These are phyloP conservation scores for Coptodon bakossiorum DNA, from an alignment of 2,113 vertebrate species.

Conservation along the genomic window DNA sequence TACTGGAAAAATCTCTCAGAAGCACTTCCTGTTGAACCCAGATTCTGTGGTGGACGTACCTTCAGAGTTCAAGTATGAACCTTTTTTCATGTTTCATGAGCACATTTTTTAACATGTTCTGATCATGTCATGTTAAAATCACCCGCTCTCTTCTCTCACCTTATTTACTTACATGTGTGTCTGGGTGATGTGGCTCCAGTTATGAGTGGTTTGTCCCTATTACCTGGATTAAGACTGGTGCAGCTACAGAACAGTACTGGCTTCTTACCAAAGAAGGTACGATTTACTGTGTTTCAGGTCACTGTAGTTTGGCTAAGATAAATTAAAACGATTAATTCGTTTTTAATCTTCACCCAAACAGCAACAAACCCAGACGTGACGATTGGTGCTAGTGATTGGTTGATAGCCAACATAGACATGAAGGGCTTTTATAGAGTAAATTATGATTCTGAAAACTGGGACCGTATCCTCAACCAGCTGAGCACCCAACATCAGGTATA, in stretches of 20 bases:
- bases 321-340: neutral
- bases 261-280: slow-evolving; percentile 65
- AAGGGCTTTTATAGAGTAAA: slow-evolving; percentile 87
- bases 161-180: neutral
- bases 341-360: neutral
- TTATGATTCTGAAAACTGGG: slow-evolving; percentile 85
- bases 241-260: slow-evolving; percentile 35
- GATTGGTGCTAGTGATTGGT: slow-evolving; percentile 58
- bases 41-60: slow-evolving; percentile 61
- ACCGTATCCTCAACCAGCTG: slow-evolving; percentile 70
- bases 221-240: slow-evolving; percentile 49
- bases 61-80: slow-evolving; percentile 77
- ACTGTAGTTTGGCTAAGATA: neutral
- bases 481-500: slow-evolving; percentile 27
- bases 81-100: neutral
- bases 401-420: slow-evolving; percentile 82
- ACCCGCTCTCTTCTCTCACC: neutral
- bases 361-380: neutral
- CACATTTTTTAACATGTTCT: neutral
- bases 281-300: neutral
- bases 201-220: slow-evolving; percentile 84
- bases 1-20: slow-evolving; percentile 68
- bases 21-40: slow-evolving; percentile 81
- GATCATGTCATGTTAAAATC: neutral
- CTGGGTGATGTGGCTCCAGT: slow-evolving; percentile 53